phyloP scores from a whole-genome alignment of 2,797 vertebrate species.

The Scolopax rusticola region DNA sequence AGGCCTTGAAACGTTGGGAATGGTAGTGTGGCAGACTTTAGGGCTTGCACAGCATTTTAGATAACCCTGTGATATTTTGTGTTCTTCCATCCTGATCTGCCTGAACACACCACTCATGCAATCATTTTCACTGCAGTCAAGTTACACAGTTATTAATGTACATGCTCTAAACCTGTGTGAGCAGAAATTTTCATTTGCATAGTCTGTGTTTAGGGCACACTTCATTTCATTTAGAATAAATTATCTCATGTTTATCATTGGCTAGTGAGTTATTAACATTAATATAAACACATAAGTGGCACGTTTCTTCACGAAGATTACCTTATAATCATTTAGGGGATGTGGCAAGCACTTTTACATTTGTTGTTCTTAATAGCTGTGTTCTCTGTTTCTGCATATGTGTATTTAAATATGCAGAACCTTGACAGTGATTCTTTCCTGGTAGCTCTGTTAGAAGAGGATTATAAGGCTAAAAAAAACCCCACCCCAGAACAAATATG shows the following conservation, averaged over 20 bases:
- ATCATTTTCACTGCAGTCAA: not conserved
- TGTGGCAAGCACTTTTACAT: not conserved
- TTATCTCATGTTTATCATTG: conserved; percentile 67
- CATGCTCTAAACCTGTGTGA: not conserved
- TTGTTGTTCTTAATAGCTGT: not conserved
- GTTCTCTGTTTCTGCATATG: not conserved
- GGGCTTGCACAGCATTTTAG: not conserved
- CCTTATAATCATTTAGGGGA: conserved; percentile 11
- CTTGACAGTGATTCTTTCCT: not conserved
- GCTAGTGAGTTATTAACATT: conserved; percentile 64
- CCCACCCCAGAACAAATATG: not conserved
- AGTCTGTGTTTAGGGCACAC: conserved; percentile 15
- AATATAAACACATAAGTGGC: conserved; percentile 50
- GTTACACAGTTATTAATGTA: not conserved
- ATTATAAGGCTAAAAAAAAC: not conserved
- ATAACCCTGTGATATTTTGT: not conserved
- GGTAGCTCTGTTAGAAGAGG: not conserved
- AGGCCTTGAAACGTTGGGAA: not conserved
- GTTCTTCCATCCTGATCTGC: not conserved
- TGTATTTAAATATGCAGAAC: not conserved
- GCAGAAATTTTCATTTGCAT: conserved; percentile 9
- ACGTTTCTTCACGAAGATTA: conserved; percentile 47
- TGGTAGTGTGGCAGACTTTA: fast-evolving
- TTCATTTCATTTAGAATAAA: conserved; percentile 68
- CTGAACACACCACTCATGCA: not conserved